Percentiles rank a stretch among this genome's conserved stretches.
phyloP scores from a whole-genome alignment of 2,797 vertebrate species.

The Gymnocypris eckloni region DNA sequence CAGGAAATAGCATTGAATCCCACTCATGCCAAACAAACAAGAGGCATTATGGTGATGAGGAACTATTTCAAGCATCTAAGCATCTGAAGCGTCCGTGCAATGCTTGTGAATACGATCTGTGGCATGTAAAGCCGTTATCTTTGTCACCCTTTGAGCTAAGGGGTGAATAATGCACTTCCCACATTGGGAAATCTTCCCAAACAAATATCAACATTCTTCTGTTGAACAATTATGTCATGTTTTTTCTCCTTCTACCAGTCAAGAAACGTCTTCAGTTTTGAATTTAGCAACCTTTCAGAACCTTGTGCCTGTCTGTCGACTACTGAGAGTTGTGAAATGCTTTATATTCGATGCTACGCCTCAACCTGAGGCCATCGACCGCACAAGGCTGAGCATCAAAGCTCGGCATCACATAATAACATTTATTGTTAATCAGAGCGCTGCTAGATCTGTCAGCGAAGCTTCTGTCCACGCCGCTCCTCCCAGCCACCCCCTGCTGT shows the following conservation, averaged over 20 bases:
- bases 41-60: background rate
- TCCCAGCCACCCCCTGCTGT: background rate
- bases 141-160: slow-evolving; percentile 43
- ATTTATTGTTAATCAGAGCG: slow-evolving; percentile 34
- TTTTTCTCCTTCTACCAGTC: slow-evolving; percentile 18
- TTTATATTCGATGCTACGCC: slow-evolving; percentile 6
- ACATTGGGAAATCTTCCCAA: background rate
- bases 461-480: slow-evolving; percentile 17
- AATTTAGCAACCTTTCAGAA: background rate
- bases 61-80: slow-evolving; percentile 44
- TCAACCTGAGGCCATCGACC: slow-evolving; percentile 34
- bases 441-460: slow-evolving; percentile 25
- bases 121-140: slow-evolving; percentile 38
- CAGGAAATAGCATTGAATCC: slow-evolving; percentile 1
- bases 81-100: slow-evolving; percentile 48
- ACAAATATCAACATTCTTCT: background rate
- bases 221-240: background rate
- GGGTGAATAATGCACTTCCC: slow-evolving; percentile 28
- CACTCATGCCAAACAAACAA: slow-evolving; percentile 26
- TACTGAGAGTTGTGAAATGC: background rate
- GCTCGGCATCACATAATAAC: background rate
- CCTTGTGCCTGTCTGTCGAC: background rate
- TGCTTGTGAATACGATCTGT: slow-evolving; percentile 48
- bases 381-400: slow-evolving; percentile 31
- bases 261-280: background rate